These are phyloP conservation scores for Nomada goodeniana DNA, from an alignment of 2,888 invertebrate species.

Conservation along the genomic window DNA sequence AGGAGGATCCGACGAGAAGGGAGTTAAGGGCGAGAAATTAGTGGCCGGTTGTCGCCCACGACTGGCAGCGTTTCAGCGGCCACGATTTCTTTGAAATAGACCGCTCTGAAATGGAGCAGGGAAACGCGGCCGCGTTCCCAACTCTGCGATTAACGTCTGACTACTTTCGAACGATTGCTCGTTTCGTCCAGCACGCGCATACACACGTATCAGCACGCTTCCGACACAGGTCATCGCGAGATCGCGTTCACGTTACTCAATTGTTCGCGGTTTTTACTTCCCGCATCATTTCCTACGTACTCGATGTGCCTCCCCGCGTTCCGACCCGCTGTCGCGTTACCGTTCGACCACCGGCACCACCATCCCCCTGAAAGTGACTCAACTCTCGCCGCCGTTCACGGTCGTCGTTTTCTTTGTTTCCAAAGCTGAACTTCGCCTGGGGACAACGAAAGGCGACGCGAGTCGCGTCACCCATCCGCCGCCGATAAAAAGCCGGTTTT, in stretches of 20 bases:
- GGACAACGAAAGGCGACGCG: slow-evolving; percentile 29
- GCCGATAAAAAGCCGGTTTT: slow-evolving; percentile 46
- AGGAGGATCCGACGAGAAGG: slow-evolving; percentile 48
- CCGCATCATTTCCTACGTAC: too few species aligned
- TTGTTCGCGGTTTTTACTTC: too few species aligned
- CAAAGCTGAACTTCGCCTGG: background rate
- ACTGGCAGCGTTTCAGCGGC: slow-evolving; percentile 37
- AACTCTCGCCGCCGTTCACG: slow-evolving; percentile 25
- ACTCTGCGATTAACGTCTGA: background rate
- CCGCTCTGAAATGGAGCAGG: slow-evolving; percentile 2
- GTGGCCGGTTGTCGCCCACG: slow-evolving; percentile 32
- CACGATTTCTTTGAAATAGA: slow-evolving; percentile 25
- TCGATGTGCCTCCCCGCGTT: too few species aligned
- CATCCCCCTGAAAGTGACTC: slow-evolving; percentile 7
- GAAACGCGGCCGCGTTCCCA: background rate
- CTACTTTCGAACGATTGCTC: background rate
- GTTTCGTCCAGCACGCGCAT: too few species aligned
- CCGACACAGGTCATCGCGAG: too few species aligned
- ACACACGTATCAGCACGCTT: too few species aligned
- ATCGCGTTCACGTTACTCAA: too few species aligned
- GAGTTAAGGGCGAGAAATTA: slow-evolving; percentile 56
- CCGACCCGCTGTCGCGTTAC: too few species aligned
- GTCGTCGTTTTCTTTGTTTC: background rate
- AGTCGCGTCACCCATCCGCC: slow-evolving; percentile 17
- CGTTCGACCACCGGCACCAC: too few species aligned